Evolutionary conservation across 2,888 invertebrate genomes (phyloP).

Genomic region (Bellardia bayeri): DNA sequence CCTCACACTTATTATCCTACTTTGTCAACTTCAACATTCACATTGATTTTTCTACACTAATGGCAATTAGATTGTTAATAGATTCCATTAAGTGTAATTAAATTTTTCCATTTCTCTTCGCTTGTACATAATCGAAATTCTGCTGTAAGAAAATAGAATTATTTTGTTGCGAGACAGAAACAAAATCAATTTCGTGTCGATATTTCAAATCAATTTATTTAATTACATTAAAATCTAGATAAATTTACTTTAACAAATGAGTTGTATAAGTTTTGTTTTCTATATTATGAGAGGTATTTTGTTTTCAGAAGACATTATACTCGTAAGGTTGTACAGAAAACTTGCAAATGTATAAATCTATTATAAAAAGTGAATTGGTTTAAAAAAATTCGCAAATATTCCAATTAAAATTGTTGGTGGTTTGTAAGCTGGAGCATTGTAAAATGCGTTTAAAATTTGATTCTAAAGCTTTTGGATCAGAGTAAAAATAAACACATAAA

Average conservation of each 20-base stretch:
- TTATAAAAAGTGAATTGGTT: too few relatives aligned
- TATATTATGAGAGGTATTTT: neutral
- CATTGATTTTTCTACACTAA: neutral
- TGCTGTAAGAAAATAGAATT: neutral
- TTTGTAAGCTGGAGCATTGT: too few relatives aligned
- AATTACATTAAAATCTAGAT: constrained; percentile 7
- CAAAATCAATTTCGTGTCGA: neutral
- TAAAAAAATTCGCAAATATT: too few relatives aligned
- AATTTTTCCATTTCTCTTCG: neutral
- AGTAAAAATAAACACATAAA: too few relatives aligned
- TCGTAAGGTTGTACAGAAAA: neutral
- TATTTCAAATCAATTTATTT: constrained; percentile 21
- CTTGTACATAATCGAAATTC: neutral
- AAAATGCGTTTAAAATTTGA: too few relatives aligned
- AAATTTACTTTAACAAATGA: neutral
- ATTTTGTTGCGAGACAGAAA: neutral
- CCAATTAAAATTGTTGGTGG: too few relatives aligned
- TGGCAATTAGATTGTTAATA: neutral
- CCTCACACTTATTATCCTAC: too few relatives aligned
- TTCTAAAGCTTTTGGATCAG: too few relatives aligned
- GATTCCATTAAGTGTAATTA: constrained; percentile 3
- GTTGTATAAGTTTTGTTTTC: neutral
- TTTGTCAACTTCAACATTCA: neutral
- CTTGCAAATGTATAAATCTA: too few relatives aligned
- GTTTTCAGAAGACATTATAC: neutral